phyloP scores from a whole-genome alignment of 2,888 invertebrate species.

The Choristoneura rosaceana region DNA sequence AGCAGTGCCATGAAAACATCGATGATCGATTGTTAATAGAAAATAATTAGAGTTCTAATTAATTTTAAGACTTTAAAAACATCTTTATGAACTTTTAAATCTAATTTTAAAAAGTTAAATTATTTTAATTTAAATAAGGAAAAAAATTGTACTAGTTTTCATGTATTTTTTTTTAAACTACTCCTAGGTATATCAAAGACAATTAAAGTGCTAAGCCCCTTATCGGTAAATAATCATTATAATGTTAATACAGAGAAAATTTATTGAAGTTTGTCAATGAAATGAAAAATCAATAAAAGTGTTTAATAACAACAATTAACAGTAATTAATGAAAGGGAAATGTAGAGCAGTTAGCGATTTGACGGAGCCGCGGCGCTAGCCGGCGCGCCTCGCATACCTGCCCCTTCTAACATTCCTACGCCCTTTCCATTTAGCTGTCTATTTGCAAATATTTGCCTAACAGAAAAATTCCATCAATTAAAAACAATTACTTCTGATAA shows the following conservation, averaged over 20 bases:
- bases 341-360: constrained; percentile 71
- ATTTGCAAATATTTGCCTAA: constrained; percentile 74
- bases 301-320: constrained; percentile 1
- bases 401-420: constrained; percentile 65
- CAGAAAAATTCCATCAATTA: constrained; percentile 66
- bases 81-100: background rate
- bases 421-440: constrained; percentile 11
- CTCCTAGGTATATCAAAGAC: too few species aligned
- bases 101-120: background rate
- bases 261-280: background rate
- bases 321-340: constrained; percentile 11
- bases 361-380: constrained; percentile 46
- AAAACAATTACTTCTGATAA: constrained; percentile 62
- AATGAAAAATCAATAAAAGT: background rate
- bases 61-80: background rate
- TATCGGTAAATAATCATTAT: background rate
- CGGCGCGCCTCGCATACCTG: constrained; percentile 53
- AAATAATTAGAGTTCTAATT: constrained; percentile 1
- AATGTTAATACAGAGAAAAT: background rate
- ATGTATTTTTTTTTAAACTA: background rate
- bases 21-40: constrained; percentile 2
- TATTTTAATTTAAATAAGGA: too few species aligned
- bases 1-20: constrained; percentile 38
- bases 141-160: background rate
- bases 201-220: background rate